Evolutionary conservation across 2,797 vertebrate species (phyloP), one percentile per base, ranked within the genome.

Genomic region (Phrynocephalus vlangalii): DNA sequence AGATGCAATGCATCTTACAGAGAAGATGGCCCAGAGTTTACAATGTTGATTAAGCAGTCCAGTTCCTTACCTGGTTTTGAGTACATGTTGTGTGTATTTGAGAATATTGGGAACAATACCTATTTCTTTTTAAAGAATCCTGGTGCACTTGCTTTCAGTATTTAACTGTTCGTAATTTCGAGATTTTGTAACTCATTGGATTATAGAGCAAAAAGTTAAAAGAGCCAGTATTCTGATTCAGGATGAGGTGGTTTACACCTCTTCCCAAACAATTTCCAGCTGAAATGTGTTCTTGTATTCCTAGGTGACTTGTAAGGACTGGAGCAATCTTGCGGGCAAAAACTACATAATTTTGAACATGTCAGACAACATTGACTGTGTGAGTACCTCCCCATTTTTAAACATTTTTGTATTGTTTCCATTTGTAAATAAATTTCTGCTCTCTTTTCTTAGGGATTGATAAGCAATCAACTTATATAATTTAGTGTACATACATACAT

Each of bases 221-320:
- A 87, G 8, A n/a, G 11, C 48, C 3, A 50, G 5, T 67, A 3
- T 20, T 52, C 15, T 77, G 71, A 52, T 26, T 71, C 26, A 44
- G 16, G 16, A 52, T 60, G 67, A 52, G 3, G 20, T 10, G 78
- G 52, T 20, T 9, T 83, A 33, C 50, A 83, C 85, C 1, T 6
- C 75, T 85, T 13, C 24, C 82, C 3, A 4, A 89, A 90, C 79
- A 18, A 67, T n/a, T 88, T 88, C 63, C 56, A 84, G n/a, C 38
- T 88, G 73, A 88, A 85, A 15, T 75, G 16, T 90, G 63, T 92
- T 86, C 91, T 70, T 28, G 33, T 91, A 78, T 79, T 82, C 83
- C 3, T 95, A 99, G 98, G 98, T 99, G n/a, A 97, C 97, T 93
- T 99, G 99, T 95, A 97, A 98, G n/a, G 97, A 99, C 93, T 99